These are phyloP conservation scores for Sebastes diploproa DNA, from an alignment of 2,797 vertebrate species.

Conservation along the genomic window DNA sequence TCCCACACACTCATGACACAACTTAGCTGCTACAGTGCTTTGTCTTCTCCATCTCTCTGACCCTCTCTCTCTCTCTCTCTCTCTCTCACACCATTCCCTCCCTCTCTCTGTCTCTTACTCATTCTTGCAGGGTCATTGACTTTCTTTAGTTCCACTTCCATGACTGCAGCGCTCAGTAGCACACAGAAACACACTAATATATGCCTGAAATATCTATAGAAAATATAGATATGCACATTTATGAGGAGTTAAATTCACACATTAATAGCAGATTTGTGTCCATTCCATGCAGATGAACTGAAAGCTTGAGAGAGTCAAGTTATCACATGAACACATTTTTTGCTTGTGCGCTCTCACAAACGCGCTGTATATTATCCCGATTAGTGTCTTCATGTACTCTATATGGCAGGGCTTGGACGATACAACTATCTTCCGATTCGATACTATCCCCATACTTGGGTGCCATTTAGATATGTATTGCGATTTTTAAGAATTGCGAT, in stretches of 20 bases:
- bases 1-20: slow-evolving; percentile 10
- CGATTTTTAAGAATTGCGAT: too few species aligned
- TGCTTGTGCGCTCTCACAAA: not conserved
- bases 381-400: not conserved
- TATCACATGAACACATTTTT: not conserved
- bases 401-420: too few species aligned
- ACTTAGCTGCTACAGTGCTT: not conserved
- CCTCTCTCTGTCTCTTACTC: slow-evolving; percentile 2
- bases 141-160: slow-evolving; percentile 28
- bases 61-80: not conserved
- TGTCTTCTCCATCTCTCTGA: not conserved
- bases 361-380: not conserved
- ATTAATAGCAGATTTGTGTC: not conserved
- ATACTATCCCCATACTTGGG: too few species aligned
- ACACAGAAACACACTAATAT: not conserved
- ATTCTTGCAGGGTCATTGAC: slow-evolving; percentile 14
- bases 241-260: not conserved
- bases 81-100: not conserved
- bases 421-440: too few species aligned
- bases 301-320: not conserved
- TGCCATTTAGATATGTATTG: too few species aligned
- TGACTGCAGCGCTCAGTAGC: not conserved
- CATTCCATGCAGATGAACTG: too few species aligned
- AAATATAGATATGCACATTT: not conserved
- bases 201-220: not conserved